Base-by-base conservation (phyloP, 2,113 vertebrate species). In the Oenanthe oenanthe region DNA sequence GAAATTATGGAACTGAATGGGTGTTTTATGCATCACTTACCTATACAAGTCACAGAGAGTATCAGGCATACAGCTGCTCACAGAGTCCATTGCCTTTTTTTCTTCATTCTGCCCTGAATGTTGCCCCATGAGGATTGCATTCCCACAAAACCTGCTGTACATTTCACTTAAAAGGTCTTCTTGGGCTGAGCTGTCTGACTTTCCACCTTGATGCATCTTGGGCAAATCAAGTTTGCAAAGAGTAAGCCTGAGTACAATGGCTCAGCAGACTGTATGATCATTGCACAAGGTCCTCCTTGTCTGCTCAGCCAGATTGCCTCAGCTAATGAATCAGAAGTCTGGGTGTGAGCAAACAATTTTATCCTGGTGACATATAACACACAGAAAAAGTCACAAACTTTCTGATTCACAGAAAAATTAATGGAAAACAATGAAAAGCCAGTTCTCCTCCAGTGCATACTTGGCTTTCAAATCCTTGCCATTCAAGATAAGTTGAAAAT, bases 381-480 rank as follows among this genome's bases (percentile, higher is more conserved):
- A 45, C 31, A 80, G 34, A 79, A 38, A 32, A 88, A 89, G 76
- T 92, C 83, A 56, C 81, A 94, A 91, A 95, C 4, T 77, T 93
- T 93, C 72, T 91, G 34, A 82, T 84, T 93, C 48, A 79, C 6
- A 51, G 56, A 79, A 89, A 74, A 85, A 87, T 93, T 93, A 80
- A 66, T 42, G 7, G 77, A 82, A 95, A 95, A 80, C 31, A 62
- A 62, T 58, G 4, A 88, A 96, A 90, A 94, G 13, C 9, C 32
- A 57, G 51, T n/a, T 85, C 76, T 45, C 22, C 32, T 84, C n/a
- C 66, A 20, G 67, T 84, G 40, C n/a, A 40, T 26, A 67, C 28
- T 53, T 93, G 90, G 14, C 70, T 88, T 89, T 71, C 51, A 92
- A 94, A 96, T 92, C 65, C 43, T 65, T 93, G 11, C n/a, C 76